Base-by-base conservation (phyloP, 2,888 invertebrate species). In the Octodonta nipae region DNA sequence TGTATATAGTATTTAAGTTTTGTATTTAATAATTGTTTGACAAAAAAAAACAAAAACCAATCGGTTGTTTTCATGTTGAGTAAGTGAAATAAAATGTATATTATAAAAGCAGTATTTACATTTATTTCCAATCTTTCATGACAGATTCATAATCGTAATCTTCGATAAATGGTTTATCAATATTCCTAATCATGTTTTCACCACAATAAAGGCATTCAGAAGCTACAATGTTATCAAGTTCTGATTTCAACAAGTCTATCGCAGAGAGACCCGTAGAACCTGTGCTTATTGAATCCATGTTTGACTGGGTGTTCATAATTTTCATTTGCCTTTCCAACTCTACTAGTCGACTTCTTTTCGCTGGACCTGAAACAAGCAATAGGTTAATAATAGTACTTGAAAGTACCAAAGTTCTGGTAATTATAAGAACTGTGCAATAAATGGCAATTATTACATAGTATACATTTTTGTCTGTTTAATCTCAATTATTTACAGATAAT, bases 141-240 rank as follows among this genome's bases (percentile, higher is more conserved):
- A 86, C 78, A 40, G 70, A 65, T 35, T 86, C 84, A 70, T 85
- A 88, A 41, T 85, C 82, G 33, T 78, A 77, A 37, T 81, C 79
- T 8, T 78, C 72, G 26, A 91, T 81, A 55, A 92, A 92, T 2
- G 89, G 87, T 48, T 80, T 77, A 58, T 91, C 89, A 35, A 93
- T 85, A 26, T 83, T 78, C 43, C 81, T 78, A 50, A 93, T 89
- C 80, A 92, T 88, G 49, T 78, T 71, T 44, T 91, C 84, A 3
- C 95, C 92, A 56, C 95, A 95, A 64, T 81, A 89, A 4, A 89
- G 67, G 58, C 95, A 95, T 62, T 95, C 92, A 0, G 78, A 74
- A 1, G 92, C 92, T 2, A 93, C 69, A 2, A 93, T 73, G 50
- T 86, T 83, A 60, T 93, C 92, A 17, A 93, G 74, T 48, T 89